phyloP scores from a whole-genome alignment of 2,888 invertebrate species.

The Cerceris rybyensis region DNA sequence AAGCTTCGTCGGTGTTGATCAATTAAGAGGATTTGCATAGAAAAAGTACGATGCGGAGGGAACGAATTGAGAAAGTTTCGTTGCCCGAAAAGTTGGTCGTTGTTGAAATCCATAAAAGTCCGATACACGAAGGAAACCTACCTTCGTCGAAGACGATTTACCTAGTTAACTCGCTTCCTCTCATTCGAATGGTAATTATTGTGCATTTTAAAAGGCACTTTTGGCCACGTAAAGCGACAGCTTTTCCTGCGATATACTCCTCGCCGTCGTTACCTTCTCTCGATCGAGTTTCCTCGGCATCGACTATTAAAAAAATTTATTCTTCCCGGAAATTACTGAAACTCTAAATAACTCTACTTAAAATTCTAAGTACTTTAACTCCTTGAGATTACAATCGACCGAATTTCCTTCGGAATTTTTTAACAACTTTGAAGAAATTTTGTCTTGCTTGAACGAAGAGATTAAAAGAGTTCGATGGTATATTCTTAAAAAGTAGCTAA shows the following conservation, averaged over 20 bases:
- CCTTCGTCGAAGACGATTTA: constrained; percentile 16
- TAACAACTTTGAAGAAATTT: too few species aligned
- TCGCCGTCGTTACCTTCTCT: background rate
- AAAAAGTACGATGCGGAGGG: background rate
- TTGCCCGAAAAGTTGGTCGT: background rate
- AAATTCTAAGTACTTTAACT: background rate
- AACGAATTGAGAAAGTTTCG: background rate
- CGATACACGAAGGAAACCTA: background rate
- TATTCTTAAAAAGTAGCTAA: too few species aligned
- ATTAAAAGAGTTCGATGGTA: background rate
- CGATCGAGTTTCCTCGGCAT: background rate
- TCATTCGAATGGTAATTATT: constrained; percentile 43
- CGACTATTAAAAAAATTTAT: background rate
- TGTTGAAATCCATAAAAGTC: constrained; percentile 25
- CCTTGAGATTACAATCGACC: too few species aligned
- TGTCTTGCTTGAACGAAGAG: too few species aligned
- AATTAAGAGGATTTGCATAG: background rate
- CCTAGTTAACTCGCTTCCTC: constrained; percentile 22
- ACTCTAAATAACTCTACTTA: background rate
- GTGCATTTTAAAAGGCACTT: constrained; percentile 21
- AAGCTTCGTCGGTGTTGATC: background rate
- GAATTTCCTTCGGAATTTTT: too few species aligned
- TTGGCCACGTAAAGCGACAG: background rate
- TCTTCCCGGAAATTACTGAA: background rate
- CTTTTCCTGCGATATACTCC: constrained; percentile 10